These are phyloP conservation scores for Eupsittula cactorum DNA, from an alignment of 2,113 vertebrate species.

Conservation along the genomic window DNA sequence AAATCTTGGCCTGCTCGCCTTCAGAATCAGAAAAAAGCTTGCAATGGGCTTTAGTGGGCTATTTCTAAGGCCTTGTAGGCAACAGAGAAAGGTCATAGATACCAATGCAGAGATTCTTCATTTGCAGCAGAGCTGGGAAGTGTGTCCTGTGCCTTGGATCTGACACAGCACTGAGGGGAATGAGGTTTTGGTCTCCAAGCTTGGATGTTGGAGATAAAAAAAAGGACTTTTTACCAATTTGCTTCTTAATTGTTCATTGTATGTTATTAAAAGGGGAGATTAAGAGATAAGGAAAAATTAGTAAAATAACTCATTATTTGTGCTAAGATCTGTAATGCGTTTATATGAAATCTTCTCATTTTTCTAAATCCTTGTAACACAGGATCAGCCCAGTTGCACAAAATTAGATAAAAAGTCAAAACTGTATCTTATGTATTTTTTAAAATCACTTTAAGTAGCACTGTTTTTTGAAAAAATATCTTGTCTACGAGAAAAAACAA, in stretches of 20 bases:
- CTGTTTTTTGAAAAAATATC: neutral
- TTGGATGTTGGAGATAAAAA: neutral
- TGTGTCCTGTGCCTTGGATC: neutral
- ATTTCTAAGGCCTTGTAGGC: neutral
- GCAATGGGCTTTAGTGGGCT: neutral
- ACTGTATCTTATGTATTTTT: neutral
- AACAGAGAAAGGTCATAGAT: neutral
- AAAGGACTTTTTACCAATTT: neutral
- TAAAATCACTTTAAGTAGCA: neutral
- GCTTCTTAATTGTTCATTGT: neutral
- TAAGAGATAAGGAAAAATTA: neutral
- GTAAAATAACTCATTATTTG: neutral
- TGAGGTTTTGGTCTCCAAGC: neutral
- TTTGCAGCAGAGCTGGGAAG: neutral
- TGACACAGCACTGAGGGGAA: neutral
- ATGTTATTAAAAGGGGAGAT: neutral
- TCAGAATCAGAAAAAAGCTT: neutral
- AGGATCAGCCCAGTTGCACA: neutral
- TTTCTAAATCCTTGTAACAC: neutral
- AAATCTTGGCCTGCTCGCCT: neutral
- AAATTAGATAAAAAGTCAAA: neutral
- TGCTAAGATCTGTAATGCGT: neutral
- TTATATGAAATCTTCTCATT: neutral
- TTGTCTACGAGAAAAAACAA: neutral
- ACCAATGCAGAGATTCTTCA: neutral